These are phyloP conservation scores for Setophaga kirtlandii DNA, from an alignment of 2,113 vertebrate species.

Conservation along the genomic window DNA sequence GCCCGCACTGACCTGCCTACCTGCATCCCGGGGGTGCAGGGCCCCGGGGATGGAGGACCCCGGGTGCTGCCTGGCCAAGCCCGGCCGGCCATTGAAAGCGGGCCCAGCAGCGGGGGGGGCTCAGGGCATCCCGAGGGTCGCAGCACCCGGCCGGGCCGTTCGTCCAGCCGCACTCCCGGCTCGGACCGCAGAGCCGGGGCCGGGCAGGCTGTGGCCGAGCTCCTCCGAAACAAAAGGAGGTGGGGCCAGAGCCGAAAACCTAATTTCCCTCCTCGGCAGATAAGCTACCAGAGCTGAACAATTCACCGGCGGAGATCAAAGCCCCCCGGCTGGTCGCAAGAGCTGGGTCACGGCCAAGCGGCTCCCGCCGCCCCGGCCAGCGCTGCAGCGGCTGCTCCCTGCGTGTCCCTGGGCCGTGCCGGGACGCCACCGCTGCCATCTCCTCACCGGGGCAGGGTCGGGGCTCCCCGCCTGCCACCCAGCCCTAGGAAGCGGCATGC, in stretches of 20 bases:
- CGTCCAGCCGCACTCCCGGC: background rate
- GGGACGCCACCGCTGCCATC: background rate
- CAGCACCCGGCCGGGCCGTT: background rate
- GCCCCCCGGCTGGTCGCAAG: background rate
- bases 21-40: conserved; percentile 41
- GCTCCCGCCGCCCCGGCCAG: background rate
- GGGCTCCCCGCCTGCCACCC: background rate
- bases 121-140: conserved; percentile 6
- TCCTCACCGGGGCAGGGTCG: rapidly evolving
- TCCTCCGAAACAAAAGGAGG: conserved; percentile 62
- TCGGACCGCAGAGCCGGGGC: background rate
- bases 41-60: background rate
- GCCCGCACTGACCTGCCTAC: conserved; percentile 63
- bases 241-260: conserved; percentile 33
- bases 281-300: conserved; percentile 46
- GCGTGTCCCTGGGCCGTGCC: rapidly evolving
- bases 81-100: background rate
- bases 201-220: conserved; percentile 18
- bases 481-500: rapidly evolving
- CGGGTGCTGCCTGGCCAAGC: conserved; percentile 7
- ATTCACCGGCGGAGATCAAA: conserved; percentile 58
- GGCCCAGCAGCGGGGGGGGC: background rate
- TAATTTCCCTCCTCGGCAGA: conserved; percentile 55
- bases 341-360: conserved; percentile 31
- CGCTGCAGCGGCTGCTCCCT: background rate